Evolutionary conservation across 2,113 vertebrate genomes (phyloP).

Genomic region (Apteryx mantelli): DNA sequence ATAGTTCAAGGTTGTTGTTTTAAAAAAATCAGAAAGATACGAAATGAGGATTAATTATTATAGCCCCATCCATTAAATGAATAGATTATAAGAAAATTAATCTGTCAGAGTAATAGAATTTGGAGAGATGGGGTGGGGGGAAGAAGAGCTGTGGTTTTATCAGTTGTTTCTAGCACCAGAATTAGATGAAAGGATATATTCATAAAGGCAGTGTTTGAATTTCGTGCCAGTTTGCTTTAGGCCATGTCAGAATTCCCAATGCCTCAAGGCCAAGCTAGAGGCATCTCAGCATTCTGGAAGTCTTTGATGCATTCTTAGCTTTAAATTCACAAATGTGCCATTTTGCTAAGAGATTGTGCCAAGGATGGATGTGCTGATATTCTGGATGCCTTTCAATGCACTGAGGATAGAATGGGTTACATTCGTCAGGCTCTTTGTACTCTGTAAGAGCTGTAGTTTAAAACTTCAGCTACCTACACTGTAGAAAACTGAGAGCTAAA

Average conservation of each 20-base stretch:
- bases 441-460: neutral
- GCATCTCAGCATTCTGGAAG: neutral
- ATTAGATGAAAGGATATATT: conserved; percentile 3
- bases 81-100: neutral
- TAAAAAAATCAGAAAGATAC: neutral
- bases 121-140: neutral
- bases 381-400: neutral
- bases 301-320: conserved; percentile 14
- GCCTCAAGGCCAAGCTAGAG: conserved; percentile 29
- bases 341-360: neutral
- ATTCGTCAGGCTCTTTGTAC: neutral
- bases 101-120: neutral
- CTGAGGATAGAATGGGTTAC: neutral
- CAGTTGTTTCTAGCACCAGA: neutral
- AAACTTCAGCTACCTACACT: neutral
- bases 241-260: neutral
- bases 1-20: neutral
- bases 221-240: conserved; percentile 15
- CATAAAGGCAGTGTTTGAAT: neutral
- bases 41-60: neutral
- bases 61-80: neutral
- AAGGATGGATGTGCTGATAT: neutral
- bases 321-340: neutral
- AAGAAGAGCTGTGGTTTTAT: neutral
- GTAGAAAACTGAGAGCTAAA: neutral